These are phyloP conservation scores for Catocala nupta DNA, from an alignment of 2,888 invertebrate species.

Conservation along the genomic window DNA sequence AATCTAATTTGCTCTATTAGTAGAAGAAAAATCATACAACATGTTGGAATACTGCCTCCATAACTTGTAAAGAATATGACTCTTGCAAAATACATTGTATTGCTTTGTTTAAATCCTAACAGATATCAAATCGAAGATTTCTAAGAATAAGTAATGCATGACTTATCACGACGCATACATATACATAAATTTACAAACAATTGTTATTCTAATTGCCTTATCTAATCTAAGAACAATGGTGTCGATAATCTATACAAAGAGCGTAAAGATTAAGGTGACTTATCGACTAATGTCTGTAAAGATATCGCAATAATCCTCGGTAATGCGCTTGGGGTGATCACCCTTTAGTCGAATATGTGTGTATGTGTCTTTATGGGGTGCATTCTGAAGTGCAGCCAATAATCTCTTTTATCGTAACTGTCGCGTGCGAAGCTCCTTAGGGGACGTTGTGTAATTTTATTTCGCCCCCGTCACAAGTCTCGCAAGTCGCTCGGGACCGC, in stretches of 20 bases:
- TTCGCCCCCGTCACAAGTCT: conserved; percentile 55
- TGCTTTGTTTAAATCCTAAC: too few relatives aligned
- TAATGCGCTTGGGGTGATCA: conserved; percentile 75
- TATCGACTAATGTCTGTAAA: conserved; percentile 78
- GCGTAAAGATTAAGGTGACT: conserved; percentile 76
- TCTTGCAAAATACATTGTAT: too few relatives aligned
- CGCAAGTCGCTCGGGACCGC: conserved; percentile 60
- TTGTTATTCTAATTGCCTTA: conserved; percentile 25
- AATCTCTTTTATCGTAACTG: conserved; percentile 78
- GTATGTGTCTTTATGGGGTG: conserved; percentile 72
- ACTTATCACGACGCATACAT: too few relatives aligned
- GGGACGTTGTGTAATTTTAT: conserved; percentile 77
- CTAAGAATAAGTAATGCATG: too few relatives aligned
- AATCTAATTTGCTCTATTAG: too few relatives aligned
- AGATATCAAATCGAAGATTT: too few relatives aligned
- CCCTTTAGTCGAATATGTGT: conserved; percentile 71
- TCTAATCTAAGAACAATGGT: conserved; percentile 44
- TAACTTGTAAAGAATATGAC: too few relatives aligned
- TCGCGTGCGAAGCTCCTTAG: conserved; percentile 70
- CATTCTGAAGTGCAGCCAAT: conserved; percentile 80
- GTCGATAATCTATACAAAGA: conserved; percentile 59
- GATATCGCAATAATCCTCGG: conserved; percentile 80
- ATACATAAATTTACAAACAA: conserved; percentile 10
- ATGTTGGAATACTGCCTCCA: too few relatives aligned
- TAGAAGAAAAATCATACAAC: too few relatives aligned